Conservation (phyloP, 2,888 invertebrate species). For the Leptodirus hochenwartii region DNA sequence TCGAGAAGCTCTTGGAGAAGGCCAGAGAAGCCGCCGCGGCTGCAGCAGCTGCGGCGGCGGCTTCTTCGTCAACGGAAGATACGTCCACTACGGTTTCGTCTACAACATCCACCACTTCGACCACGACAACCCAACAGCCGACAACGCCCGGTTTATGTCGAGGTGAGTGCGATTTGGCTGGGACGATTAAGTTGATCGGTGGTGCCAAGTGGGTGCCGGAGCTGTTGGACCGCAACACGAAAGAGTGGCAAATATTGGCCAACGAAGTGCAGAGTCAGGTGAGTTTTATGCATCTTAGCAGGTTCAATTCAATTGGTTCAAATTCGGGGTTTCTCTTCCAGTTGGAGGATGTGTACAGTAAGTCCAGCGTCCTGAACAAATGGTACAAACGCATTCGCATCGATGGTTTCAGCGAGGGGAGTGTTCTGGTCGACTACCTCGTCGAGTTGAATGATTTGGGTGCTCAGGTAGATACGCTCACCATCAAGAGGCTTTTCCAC, state of each 20-base stretch:
- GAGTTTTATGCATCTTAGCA: slow-evolving; percentile 11
- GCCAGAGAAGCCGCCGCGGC: slow-evolving; percentile 34
- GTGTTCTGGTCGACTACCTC: slow-evolving; percentile 75
- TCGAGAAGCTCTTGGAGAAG: slow-evolving; percentile 58
- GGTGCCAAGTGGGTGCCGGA: slow-evolving; percentile 75
- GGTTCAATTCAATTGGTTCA: not conserved
- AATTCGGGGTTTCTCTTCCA: slow-evolving; percentile 21
- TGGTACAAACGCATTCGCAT: slow-evolving; percentile 77
- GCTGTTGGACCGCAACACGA: slow-evolving; percentile 66
- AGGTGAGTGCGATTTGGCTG: slow-evolving; percentile 67
- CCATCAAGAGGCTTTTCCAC: slow-evolving; percentile 51
- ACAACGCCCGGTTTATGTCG: slow-evolving; percentile 65
- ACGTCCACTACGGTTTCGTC: slow-evolving; percentile 43
- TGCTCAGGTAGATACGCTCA: slow-evolving; percentile 47
- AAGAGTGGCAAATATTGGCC: slow-evolving; percentile 71
- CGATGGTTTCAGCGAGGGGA: slow-evolving; percentile 75
- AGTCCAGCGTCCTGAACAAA: slow-evolving; percentile 51
- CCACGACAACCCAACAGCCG: slow-evolving; percentile 48
- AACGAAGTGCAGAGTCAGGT: slow-evolving; percentile 68
- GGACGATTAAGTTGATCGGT: slow-evolving; percentile 67
- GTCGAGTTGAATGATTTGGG: slow-evolving; percentile 64
- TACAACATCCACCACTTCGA: slow-evolving; percentile 49
- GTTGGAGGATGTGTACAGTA: slow-evolving; percentile 69
- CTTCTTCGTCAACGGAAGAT: slow-evolving; percentile 22
- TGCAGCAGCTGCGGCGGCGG: slow-evolving; percentile 31